Evolutionary conservation across 2,113 vertebrate species (phyloP).

Genomic region (Laterallus jamaicensis): DNA sequence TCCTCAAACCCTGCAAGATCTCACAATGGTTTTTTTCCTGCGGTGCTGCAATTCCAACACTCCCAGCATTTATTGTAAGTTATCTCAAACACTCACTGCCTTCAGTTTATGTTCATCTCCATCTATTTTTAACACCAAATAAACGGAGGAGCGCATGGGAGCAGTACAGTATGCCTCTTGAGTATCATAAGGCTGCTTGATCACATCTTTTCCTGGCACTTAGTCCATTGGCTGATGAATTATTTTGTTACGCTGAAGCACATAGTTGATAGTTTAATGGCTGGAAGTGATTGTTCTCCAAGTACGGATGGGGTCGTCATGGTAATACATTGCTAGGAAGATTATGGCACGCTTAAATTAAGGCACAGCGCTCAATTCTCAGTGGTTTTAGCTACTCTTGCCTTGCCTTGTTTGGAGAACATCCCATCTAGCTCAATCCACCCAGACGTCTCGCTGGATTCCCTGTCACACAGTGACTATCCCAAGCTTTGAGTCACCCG

Average conservation of each 20-base stretch:
- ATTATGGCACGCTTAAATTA: constrained; percentile 47
- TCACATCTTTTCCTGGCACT: constrained; percentile 58
- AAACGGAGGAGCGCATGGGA: neutral
- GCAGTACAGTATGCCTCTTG: neutral
- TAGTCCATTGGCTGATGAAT: constrained; percentile 42
- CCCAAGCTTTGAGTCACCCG: constrained; percentile 1
- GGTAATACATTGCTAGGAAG: constrained; percentile 36
- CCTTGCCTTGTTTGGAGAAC: constrained; percentile 66
- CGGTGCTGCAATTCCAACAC: neutral
- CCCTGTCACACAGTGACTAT: neutral
- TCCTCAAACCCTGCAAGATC: neutral
- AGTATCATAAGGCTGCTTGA: constrained; percentile 22
- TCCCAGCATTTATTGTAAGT: neutral
- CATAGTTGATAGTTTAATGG: constrained; percentile 61
- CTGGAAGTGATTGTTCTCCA: constrained; percentile 50
- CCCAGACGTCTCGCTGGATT: neutral
- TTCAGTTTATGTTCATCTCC: constrained; percentile 26
- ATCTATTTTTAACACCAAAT: constrained; percentile 56
- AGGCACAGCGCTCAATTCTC: constrained; percentile 37
- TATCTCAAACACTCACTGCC: neutral
- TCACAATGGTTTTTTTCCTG: neutral
- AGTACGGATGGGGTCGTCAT: constrained; percentile 54
- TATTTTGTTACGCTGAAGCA: constrained; percentile 49
- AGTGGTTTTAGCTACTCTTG: constrained; percentile 37
- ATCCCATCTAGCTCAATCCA: constrained; percentile 2